Conservation (phyloP, 2,888 invertebrate genomes). For the Coremacera marginata region DNA sequence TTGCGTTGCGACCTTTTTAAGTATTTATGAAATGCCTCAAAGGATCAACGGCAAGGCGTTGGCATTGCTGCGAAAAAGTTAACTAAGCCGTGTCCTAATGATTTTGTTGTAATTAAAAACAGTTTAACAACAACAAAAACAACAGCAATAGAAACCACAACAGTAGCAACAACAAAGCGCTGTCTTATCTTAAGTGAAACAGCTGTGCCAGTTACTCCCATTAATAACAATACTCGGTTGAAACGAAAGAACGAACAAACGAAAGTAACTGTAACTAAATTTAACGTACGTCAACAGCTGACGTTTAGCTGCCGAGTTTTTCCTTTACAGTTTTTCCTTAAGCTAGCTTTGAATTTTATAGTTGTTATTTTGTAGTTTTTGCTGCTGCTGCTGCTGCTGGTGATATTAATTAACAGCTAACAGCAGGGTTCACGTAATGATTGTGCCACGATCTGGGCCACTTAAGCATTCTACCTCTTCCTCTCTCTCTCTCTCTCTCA, state of each 20-base stretch:
- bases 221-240: background rate
- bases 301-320: background rate
- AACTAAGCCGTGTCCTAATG: constrained; percentile 4
- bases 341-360: background rate
- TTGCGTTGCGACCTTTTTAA: background rate
- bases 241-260: background rate
- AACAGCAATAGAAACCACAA: background rate
- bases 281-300: constrained; percentile 2
- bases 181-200: background rate
- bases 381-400: background rate
- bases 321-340: background rate
- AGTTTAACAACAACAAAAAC: background rate
- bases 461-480: background rate
- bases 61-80: background rate
- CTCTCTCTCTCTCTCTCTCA: background rate
- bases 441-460: constrained; percentile 1
- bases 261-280: background rate
- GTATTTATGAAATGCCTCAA: background rate
- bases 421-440: background rate
- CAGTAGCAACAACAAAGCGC: background rate
- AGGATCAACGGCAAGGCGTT: background rate
- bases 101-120: background rate
- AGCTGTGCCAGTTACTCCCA: background rate
- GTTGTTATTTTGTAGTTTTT: background rate
- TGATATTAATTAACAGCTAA: constrained; percentile 17